Conservation (phyloP, 2,888 invertebrate genomes). For the Rhagonycha lutea region DNA sequence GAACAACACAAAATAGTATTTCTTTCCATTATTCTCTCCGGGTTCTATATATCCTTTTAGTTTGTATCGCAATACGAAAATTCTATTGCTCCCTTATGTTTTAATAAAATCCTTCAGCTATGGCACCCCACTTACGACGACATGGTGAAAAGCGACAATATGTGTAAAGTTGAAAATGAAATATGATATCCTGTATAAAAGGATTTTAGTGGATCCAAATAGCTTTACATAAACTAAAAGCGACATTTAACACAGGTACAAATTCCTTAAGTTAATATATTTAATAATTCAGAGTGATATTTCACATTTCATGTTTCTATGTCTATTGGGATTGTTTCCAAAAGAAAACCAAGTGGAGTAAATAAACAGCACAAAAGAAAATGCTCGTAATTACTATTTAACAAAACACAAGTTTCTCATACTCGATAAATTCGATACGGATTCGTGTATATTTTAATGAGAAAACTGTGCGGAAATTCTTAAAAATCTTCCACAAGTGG, state of each 20-base stretch:
- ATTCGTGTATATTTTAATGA: neutral
- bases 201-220: neutral
- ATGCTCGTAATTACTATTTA: neutral
- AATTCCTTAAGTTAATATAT: neutral
- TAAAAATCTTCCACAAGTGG: neutral
- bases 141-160: neutral
- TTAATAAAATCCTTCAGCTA: neutral
- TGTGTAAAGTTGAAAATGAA: constrained; percentile 1
- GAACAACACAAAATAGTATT: neutral
- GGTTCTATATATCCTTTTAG: neutral
- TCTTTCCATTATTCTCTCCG: neutral
- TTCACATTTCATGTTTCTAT: neutral
- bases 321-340: no score
- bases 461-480: neutral
- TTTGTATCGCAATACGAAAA: neutral
- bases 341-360: neutral
- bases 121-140: neutral
- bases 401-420: neutral
- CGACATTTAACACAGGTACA: constrained; percentile 1
- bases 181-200: constrained; percentile 3
- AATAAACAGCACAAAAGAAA: neutral
- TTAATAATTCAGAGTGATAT: neutral
- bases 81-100: constrained; percentile 3
- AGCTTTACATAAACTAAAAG: neutral
- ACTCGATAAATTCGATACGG: neutral